phyloP scores from a whole-genome alignment of 2,888 invertebrate genomes.

The Stenurella melanura region DNA sequence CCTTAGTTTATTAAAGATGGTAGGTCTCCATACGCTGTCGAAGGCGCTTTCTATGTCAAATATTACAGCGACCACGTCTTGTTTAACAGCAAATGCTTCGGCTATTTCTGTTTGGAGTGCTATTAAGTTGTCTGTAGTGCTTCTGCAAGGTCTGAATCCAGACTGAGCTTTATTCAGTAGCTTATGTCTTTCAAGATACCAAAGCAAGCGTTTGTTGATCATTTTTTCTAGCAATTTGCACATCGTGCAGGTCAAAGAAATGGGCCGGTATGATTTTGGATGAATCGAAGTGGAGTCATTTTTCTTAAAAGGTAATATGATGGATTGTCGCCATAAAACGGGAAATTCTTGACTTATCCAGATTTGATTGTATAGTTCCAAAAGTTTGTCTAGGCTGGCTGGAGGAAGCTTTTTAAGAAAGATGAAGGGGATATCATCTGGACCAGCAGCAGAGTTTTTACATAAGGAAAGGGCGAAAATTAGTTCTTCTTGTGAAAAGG shows the following conservation, averaged over 20 bases:
- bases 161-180: not conserved
- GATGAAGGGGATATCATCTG: conserved; percentile 34
- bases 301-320: conserved; percentile 33
- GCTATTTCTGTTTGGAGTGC: not conserved
- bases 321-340: conserved; percentile 19
- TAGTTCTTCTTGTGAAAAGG: conserved; percentile 9
- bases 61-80: not conserved
- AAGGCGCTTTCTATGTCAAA: not conserved
- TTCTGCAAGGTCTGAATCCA: conserved; percentile 8
- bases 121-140: not conserved
- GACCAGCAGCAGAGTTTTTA: conserved; percentile 39
- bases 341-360: conserved; percentile 36
- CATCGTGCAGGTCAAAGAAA: conserved; percentile 12
- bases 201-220: conserved; percentile 5
- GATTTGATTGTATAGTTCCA: conserved; percentile 39
- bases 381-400: conserved; percentile 32
- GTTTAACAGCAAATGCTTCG: not conserved
- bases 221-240: conserved; percentile 9
- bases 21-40: not conserved
- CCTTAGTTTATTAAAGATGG: too few relatives aligned
- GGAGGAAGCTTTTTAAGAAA: conserved; percentile 35
- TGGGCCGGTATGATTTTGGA: conserved; percentile 5
- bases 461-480: conserved; percentile 22
- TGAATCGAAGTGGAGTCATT: not conserved
- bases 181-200: not conserved